phyloP scores from a whole-genome alignment of 2,888 invertebrate genomes.

The Priocnemis perturbator region DNA sequence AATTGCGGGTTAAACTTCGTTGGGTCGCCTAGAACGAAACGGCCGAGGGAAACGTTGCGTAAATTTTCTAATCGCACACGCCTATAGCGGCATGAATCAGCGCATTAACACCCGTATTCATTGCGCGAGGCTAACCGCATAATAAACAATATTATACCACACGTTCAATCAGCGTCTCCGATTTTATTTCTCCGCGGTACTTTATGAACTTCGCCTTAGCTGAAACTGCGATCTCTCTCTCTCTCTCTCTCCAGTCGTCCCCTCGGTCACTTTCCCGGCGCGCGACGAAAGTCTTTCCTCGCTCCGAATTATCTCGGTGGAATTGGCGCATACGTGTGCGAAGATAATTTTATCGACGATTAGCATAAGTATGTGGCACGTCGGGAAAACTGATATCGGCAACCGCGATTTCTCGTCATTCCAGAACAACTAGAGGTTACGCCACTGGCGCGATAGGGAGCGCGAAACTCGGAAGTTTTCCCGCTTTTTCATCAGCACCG shows the following conservation, averaged over 20 bases:
- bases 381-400: too few species aligned
- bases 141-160: slow-evolving; percentile 1
- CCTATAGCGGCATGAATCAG: slow-evolving; percentile 16
- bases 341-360: too few species aligned
- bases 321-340: too few species aligned
- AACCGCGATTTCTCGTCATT: not conserved
- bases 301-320: not conserved
- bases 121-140: slow-evolving; percentile 12
- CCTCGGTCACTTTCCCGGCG: too few species aligned
- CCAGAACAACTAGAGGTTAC: too few species aligned
- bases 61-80: slow-evolving; percentile 16
- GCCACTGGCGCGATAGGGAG: not conserved
- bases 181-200: too few species aligned
- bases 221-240: too few species aligned
- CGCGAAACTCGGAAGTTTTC: not conserved
- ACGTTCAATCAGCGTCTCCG: slow-evolving; percentile 4
- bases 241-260: too few species aligned
- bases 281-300: not conserved
- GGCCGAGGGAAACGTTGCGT: slow-evolving; percentile 4
- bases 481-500: not conserved
- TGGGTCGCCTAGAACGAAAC: not conserved
- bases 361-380: too few species aligned
- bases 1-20: slow-evolving; percentile 16
- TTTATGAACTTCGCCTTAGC: too few species aligned
- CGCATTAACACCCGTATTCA: slow-evolving; percentile 17